Percentiles rank a stretch among this genome's conserved stretches.
phyloP scores from a whole-genome alignment of 2,113 vertebrate species.

The Oncorhynchus gorbuscha region DNA sequence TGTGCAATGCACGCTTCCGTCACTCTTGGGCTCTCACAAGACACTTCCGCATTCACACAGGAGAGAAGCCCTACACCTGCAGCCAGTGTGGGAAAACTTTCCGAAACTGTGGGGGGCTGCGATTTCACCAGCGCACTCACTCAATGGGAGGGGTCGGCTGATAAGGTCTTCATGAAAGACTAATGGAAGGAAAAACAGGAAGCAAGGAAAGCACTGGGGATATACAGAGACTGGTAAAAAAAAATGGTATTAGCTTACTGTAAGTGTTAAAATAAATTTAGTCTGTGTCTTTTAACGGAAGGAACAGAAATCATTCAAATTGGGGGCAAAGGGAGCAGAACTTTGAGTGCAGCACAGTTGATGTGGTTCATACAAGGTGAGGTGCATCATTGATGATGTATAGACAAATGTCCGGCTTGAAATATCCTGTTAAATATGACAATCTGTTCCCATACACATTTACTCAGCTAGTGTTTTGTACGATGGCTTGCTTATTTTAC shows the following conservation, averaged over 20 bases:
- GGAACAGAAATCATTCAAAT: neutral
- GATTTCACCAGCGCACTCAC: conserved; percentile 48
- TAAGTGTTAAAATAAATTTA: neutral
- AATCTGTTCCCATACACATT: neutral
- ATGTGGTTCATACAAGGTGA: neutral
- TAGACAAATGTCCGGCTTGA: neutral
- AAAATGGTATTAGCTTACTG: no score
- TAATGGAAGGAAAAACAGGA: neutral
- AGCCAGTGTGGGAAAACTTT: conserved; percentile 54
- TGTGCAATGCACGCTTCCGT: conserved; percentile 54
- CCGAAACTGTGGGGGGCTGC: conserved; percentile 53
- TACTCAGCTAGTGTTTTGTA: neutral
- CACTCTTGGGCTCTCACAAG: conserved; percentile 57
- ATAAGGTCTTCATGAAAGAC: neutral
- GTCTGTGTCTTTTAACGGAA: neutral
- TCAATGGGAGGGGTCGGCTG: conserved; percentile 18
- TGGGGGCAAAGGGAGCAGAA: neutral
- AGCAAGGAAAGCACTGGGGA: neutral
- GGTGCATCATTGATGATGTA: no score
- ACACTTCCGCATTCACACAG: conserved; percentile 57
- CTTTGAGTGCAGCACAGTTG: neutral
- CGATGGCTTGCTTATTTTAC: neutral
- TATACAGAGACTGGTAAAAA: neutral
- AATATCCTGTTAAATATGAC: neutral
- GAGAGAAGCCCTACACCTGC: conserved; percentile 57